These are phyloP conservation scores for Arothron firmamentum DNA, from an alignment of 2,113 vertebrate species.

Conservation along the genomic window DNA sequence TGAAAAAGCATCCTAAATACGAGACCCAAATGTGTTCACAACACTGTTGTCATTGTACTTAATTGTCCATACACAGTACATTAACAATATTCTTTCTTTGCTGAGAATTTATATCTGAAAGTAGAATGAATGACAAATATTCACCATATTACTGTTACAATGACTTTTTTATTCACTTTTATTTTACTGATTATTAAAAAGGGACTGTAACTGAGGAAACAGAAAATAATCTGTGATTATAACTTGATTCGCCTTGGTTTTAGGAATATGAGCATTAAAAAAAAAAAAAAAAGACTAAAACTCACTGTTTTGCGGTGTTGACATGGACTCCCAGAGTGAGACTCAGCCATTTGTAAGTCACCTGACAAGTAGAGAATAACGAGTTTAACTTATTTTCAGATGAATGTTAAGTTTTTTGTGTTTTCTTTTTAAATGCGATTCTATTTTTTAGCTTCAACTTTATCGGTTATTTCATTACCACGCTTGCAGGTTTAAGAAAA, in stretches of 20 bases:
- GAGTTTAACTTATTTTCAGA: too few species aligned
- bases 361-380: slow-evolving; percentile 69
- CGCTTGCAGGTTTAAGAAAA: too few species aligned
- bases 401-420: too few species aligned
- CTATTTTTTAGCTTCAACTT: too few species aligned
- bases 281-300: slow-evolving; percentile 23
- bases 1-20: slow-evolving; percentile 89
- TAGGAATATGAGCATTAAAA: not conserved
- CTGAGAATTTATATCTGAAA: not conserved
- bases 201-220: too few species aligned
- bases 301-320: slow-evolving; percentile 90
- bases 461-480: too few species aligned
- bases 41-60: not conserved
- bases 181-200: too few species aligned
- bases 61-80: too few species aligned
- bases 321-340: slow-evolving; percentile 92
- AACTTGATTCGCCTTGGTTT: too few species aligned
- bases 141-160: not conserved
- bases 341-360: slow-evolving; percentile 98
- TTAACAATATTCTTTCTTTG: not conserved
- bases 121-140: too few species aligned
- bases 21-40: not conserved
- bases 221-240: too few species aligned
- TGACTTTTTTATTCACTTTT: not conserved
- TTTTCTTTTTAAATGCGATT: too few species aligned